Evolutionary conservation across 2,888 invertebrate species (phyloP), one percentile per base, ranked within the genome.

Genomic region (Drosophila kanekoi): DNA sequence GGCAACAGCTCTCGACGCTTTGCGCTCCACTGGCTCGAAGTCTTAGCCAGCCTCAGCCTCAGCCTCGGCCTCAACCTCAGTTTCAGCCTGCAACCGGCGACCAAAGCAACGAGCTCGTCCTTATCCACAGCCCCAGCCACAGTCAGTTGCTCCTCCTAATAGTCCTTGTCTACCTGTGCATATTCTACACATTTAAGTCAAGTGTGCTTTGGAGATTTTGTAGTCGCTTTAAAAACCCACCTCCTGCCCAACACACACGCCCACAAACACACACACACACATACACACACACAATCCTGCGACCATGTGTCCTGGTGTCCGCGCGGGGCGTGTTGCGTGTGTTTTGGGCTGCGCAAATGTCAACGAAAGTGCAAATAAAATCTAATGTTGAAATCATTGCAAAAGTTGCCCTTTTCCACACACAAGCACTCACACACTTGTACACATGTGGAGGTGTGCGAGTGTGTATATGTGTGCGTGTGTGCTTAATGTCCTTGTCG

Each of bases 341-440:
- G 41, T 81, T 84, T 59, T 60, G 68, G 72, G 72, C 84, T 84
- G 79, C 67, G 84, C 83, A 77, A 87, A 83, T 87, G 81, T 84
- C 89, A 88, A 75, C 79, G 72, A 81, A 86, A 87, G 89, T 84
- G 87, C 89, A 89, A 89, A 89, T 86, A 89, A 86, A 86, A 88
- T 89, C 89, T 81, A 89, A 87, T 87, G 87, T 79, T 69, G 69
- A 89, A 87, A 88, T 89, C 89, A 87, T 89, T 87, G 89, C 89
- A 81, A 87, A 77, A 88, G 76, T 70, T 82, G 51, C 75, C 68
- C 70, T 65, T 64, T 54, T 59, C 58, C 48, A 63, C 56, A 61
- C 62, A 35, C 47, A 44, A 23, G 5, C 60, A 53, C 56, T 51
- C 41, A 54, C 49, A 41, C 48, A 33, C 41, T 32, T 16, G 9